Base-by-base conservation (phyloP, 2,113 vertebrate species). In the Malurus melanocephalus region DNA sequence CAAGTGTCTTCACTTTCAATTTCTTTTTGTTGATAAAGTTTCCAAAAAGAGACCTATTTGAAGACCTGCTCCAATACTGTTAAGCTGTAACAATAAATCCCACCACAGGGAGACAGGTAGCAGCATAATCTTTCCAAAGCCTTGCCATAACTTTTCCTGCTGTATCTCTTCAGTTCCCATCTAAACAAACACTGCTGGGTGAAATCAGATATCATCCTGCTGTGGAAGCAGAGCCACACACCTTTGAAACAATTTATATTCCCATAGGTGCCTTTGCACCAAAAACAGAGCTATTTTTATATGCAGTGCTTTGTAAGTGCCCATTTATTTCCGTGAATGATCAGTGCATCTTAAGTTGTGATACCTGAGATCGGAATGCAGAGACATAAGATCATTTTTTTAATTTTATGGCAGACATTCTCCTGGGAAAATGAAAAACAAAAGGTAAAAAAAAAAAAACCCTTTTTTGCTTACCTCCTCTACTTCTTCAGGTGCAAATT, bases 391-490 rank as follows among this genome's bases (percentile, higher is more conserved):
- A 35, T 6, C 22, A 40, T 32, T 74, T 46, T 13, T 69, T 46
- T 22, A 23, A 35, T 59, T 61, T 53, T 74, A 42, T 8, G 5
- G 10, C 46, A 80, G 27, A 10, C 18, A 78, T 46, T 67, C 15
- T 76, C 12, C 21, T 48, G 1, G 1, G 28, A 11, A 11, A 38
- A 38, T 38, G 1, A 1, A 3, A 48, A 64, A 49, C 43, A 30
- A 46, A 67, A 33, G 46, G 20, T 48, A 22, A 48, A 48, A 22
- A 20, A 11, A 1, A 1, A 7, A 33, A n/a, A n/a, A 7, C 35
- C 21, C 8, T 22, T 84, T 74, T 71, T 93, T 61, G 30, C 97
- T 98, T 90, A 99, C 99, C 98, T 99, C 98, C 23, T 98, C 98
- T 65, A 83, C 94, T 89, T 98, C 98, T 85, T 98, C 98, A 60